Conservation (phyloP, 2,797 vertebrate genomes). For the Gobionotothen gibberifrons region DNA sequence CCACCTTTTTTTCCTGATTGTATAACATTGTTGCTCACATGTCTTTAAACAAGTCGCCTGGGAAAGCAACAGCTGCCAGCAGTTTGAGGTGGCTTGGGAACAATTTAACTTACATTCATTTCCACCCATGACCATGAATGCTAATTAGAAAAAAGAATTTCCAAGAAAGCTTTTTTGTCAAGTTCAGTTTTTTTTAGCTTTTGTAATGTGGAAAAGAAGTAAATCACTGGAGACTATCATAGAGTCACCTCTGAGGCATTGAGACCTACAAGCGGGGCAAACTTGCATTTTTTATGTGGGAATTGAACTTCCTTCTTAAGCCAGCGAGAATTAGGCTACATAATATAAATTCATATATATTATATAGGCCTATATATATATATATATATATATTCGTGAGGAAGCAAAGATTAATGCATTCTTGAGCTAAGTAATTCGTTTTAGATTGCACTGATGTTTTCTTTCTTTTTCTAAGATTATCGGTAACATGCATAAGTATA, state of each 20-base stretch:
- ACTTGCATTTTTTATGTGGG: slow-evolving; percentile 25
- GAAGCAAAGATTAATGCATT: slow-evolving; percentile 35
- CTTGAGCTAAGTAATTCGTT: slow-evolving; percentile 38
- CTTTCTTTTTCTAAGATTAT: slow-evolving; percentile 47
- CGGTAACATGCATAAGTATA: slow-evolving; percentile 47
- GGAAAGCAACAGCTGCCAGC: slow-evolving; percentile 75
- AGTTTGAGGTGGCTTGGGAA: slow-evolving; percentile 66
- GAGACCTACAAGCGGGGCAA: slow-evolving; percentile 15
- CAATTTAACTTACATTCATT: slow-evolving; percentile 66
- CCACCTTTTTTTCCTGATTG: slow-evolving; percentile 21
- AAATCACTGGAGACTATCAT: slow-evolving; percentile 30
- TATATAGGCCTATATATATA: too few relatives aligned
- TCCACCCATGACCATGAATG: slow-evolving; percentile 63
- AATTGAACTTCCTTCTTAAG: slow-evolving; percentile 34
- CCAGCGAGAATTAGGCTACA: slow-evolving; percentile 29
- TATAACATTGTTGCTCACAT: slow-evolving; percentile 50
- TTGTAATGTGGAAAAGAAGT: slow-evolving; percentile 37
- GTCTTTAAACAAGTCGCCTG: slow-evolving; percentile 77
- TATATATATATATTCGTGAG: not conserved
- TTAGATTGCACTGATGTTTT: slow-evolving; percentile 22
- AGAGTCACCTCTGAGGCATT: slow-evolving; percentile 15
- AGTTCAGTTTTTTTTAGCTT: slow-evolving; percentile 21
- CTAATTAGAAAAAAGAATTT: slow-evolving; percentile 51
- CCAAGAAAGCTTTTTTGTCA: slow-evolving; percentile 15
- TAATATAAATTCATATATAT: not conserved